phyloP scores from a whole-genome alignment of 1,140 invertebrate species.

The Hypothenemus hampei region DNA sequence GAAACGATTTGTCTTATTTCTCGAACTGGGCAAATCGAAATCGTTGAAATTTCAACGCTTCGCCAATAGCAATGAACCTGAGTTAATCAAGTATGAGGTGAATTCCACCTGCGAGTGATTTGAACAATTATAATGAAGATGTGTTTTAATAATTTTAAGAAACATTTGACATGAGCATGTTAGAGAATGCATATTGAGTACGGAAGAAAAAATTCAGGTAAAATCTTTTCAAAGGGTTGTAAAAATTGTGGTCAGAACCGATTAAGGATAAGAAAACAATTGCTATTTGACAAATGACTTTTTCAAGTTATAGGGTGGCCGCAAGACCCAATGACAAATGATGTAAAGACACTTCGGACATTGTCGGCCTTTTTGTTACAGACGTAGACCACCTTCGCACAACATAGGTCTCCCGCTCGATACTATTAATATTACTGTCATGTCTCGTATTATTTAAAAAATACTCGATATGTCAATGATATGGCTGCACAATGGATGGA shows the following conservation, averaged over 20 bases:
- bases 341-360: conserved; percentile 36
- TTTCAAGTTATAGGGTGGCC: conserved; percentile 36
- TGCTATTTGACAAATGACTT: conserved; percentile 39
- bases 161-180: too few relatives aligned
- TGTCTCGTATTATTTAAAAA: conserved; percentile 28
- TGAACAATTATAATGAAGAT: too few relatives aligned
- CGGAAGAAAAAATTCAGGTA: conserved; percentile 1
- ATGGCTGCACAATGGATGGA: conserved; percentile 25
- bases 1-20: conserved; percentile 20
- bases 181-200: too few relatives aligned
- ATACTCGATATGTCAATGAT: conserved; percentile 30
- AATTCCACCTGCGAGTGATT: too few relatives aligned
- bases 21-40: conserved; percentile 19
- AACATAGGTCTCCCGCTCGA: conserved; percentile 28
- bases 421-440: conserved; percentile 39
- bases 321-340: conserved; percentile 35
- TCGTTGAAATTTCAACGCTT: conserved; percentile 3
- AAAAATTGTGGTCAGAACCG: conserved; percentile 32
- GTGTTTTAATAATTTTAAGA: too few relatives aligned
- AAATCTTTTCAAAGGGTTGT: conserved; percentile 29
- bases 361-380: conserved; percentile 30
- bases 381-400: conserved; percentile 34
- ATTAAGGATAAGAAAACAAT: conserved; percentile 36
- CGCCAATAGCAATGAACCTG: conserved; percentile 6
- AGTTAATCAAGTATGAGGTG: too few relatives aligned